Evolutionary conservation across 2,797 vertebrate genomes (phyloP).

Genomic region (Lepidocolaptes lacrymiger): DNA sequence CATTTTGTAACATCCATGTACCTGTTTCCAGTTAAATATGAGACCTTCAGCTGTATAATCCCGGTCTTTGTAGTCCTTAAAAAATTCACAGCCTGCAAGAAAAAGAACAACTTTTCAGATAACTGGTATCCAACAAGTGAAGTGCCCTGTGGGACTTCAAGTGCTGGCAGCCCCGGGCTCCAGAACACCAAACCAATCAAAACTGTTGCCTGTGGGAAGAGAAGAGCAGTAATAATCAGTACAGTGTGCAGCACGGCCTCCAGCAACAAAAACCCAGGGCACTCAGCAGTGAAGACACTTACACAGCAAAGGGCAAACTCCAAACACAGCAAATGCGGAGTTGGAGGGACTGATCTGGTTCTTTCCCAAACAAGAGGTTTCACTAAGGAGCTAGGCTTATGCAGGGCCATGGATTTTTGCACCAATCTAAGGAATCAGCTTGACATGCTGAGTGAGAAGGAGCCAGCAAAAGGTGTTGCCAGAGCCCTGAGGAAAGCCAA

Average conservation of each 20-base stretch:
- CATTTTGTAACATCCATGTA: slow-evolving; percentile 54
- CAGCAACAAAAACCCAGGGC: slow-evolving; percentile 6
- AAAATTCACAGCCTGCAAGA: slow-evolving; percentile 95
- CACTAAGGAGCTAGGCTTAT: neutral
- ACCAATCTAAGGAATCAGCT: neutral
- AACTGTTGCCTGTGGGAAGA: slow-evolving; percentile 9
- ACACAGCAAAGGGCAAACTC: neutral
- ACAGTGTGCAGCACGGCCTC: neutral
- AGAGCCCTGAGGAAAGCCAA: neutral
- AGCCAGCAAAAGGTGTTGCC: neutral
- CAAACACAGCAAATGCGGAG: neutral
- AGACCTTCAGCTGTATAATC: slow-evolving; percentile 96
- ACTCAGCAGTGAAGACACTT: neutral
- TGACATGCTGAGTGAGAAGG: neutral
- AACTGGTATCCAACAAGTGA: neutral
- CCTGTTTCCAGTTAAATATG: slow-evolving; percentile 99
- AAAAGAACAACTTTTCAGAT: neutral
- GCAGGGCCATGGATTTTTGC: neutral
- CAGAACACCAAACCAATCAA: slow-evolving; percentile 27
- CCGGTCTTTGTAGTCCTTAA: slow-evolving; percentile 97
- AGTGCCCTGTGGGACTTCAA: neutral
- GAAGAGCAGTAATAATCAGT: neutral
- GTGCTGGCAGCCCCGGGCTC: neutral
- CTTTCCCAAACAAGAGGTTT: neutral
- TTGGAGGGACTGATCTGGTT: neutral